Evolutionary conservation across 1,140 invertebrate genomes (phyloP).

Genomic region (Heliothis subflexa): DNA sequence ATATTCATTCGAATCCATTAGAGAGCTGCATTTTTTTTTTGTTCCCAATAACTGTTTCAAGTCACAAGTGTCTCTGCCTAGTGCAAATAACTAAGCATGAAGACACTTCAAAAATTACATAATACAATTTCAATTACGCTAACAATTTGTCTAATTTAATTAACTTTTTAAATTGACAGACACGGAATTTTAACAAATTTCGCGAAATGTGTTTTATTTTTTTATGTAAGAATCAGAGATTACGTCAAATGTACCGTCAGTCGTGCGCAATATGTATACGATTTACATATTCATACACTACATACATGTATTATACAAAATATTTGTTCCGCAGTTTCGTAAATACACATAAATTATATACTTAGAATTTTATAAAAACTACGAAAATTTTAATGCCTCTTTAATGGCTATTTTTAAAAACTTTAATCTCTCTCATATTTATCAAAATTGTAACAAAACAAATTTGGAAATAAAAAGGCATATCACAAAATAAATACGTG

Average conservation of each 20-base stretch:
- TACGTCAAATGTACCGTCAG: conserved; percentile 41
- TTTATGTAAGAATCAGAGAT: conserved; percentile 22
- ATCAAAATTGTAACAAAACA: neutral
- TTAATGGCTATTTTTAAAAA: neutral
- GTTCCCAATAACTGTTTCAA: neutral
- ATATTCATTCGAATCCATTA: neutral
- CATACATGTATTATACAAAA: conserved; percentile 47
- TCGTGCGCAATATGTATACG: conserved; percentile 41
- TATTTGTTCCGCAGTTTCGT: conserved; percentile 29
- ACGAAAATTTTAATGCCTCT: neutral
- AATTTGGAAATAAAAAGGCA: conserved; percentile 3
- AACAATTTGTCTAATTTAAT: conserved; percentile 55
- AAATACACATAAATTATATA: neutral
- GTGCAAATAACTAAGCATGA: conserved; percentile 5
- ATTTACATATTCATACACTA: conserved; percentile 41
- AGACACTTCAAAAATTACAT: conserved; percentile 4
- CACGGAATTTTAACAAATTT: conserved; percentile 51
- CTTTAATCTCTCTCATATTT: neutral
- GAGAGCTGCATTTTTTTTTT: neutral
- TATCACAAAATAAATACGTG: neutral
- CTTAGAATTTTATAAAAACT: neutral
- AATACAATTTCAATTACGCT: conserved; percentile 37
- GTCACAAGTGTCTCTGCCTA: neutral
- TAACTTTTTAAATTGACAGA: conserved; percentile 61
- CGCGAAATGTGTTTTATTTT: conserved; percentile 14